Percentiles rank a stretch among this genome's conserved stretches.
These are phyloP conservation scores for Sprattus sprattus DNA, from an alignment of 2,113 vertebrate genomes.

Conservation along the genomic window DNA sequence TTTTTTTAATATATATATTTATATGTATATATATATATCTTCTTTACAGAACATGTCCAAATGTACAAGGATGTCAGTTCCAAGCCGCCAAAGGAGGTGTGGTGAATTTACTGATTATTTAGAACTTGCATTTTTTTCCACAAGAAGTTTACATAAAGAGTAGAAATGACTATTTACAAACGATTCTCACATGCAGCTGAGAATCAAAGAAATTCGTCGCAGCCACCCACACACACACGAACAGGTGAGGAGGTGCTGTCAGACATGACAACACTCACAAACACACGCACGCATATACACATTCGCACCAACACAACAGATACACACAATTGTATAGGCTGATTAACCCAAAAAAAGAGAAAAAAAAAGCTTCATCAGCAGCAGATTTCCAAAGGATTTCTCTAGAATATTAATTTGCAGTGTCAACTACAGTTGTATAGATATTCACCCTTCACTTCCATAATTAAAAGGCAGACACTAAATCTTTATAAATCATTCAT, in stretches of 20 bases:
- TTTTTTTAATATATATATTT: not conserved
- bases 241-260: constrained; percentile 15
- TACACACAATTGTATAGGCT: constrained; percentile 10
- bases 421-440: constrained; percentile 6
- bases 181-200: constrained; percentile 74
- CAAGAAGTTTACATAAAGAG: constrained; percentile 62
- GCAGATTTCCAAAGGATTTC: constrained; percentile 21
- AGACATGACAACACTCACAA: constrained; percentile 20
- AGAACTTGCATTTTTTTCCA: constrained; percentile 59
- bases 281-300: not conserved
- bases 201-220: constrained; percentile 64
- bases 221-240: constrained; percentile 46
- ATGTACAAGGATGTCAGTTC: constrained; percentile 49
- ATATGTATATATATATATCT: not conserved
- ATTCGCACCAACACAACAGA: not conserved
- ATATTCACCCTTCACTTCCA: not conserved
- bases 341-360: not conserved
- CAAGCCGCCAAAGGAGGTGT: constrained; percentile 54
- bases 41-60: constrained; percentile 49
- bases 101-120: constrained; percentile 48
- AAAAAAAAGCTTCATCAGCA: constrained; percentile 28
- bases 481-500: constrained; percentile 6
- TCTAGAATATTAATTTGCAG: not conserved
- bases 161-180: constrained; percentile 78
- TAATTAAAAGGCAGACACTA: not conserved